Percentiles rank a stretch among this genome's conserved stretches.
Evolutionary conservation across 2,888 invertebrate species (phyloP).

Genomic region (Ctenicera cuprea): DNA sequence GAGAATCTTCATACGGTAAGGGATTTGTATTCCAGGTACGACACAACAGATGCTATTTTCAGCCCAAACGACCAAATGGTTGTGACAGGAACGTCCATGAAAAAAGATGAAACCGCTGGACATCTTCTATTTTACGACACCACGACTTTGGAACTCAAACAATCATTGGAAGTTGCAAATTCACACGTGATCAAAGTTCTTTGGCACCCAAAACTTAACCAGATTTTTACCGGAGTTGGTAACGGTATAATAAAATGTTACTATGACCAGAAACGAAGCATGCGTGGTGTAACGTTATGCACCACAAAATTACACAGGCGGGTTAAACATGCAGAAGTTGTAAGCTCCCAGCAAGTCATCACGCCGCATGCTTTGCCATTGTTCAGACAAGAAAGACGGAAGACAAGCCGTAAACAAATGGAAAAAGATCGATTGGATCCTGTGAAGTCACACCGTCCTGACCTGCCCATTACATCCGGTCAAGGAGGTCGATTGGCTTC

Average conservation of each 20-base stretch:
- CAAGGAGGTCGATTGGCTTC: constrained; percentile 96
- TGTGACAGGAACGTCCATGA: constrained; percentile 90
- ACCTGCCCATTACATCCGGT: constrained; percentile 91
- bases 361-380: constrained; percentile 97
- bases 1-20: constrained; percentile 82
- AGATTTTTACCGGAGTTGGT: constrained; percentile 94
- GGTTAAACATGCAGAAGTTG: constrained; percentile 88
- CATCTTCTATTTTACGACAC: constrained; percentile 87
- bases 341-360: constrained; percentile 94
- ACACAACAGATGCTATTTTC: constrained; percentile 87
- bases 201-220: constrained; percentile 99
- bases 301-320: constrained; percentile 88
- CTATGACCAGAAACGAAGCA: constrained; percentile 91
- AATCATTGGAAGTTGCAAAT: constrained; percentile 84
- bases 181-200: constrained; percentile 90
- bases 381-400: constrained; percentile 93
- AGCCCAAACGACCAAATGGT: constrained; percentile 95
- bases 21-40: constrained; percentile 88
- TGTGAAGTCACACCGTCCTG: constrained; percentile 87
- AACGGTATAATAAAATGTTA: constrained; percentile 93
- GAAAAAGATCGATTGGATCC: constrained; percentile 94
- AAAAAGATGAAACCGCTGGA: constrained; percentile 78
- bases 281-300: constrained; percentile 93
- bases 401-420: constrained; percentile 91
- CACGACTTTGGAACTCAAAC: constrained; percentile 83